Base-by-base conservation (phyloP, 2,113 vertebrate species). In the Verasper variegatus region DNA sequence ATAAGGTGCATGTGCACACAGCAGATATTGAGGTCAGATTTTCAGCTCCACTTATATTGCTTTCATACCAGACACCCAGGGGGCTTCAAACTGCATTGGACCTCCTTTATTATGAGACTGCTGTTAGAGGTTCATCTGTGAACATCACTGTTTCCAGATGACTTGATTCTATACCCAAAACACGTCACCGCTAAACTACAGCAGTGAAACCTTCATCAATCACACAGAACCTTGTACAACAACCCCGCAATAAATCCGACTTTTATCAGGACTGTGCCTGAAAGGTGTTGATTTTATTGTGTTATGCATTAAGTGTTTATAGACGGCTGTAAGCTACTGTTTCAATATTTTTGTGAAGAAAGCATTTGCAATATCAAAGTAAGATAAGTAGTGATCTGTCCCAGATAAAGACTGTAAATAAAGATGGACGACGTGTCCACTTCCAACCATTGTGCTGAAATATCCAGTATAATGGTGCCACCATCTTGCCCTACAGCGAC, bases 1-100 rank as follows among this genome's bases (percentile, higher is more conserved):
- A 24, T 70, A n/a, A 27, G 68, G 49, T 26, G 59, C 51, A 54
- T 20, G 8, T n/a, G 8, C 51, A 21, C 18, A n/a, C 9, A n/a
- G 17, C 15, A 18, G 49, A 54, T 54, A 54, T 54, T 15, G 2
- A 54, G 51, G 51, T 54, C 51, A 54, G 8, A 54, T 79, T 77
- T 83, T 90, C 84, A 87, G 88, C 84, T 89, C 76, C 72, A 86
- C 68, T 82, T 15, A 67, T 15, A 56, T 23, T 4, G 1, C 14
- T 80, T 79, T 68, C n/a, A 68, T 56, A 49, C 54, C 26, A 6
- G 18, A 40, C 23, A 65, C 26, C 24, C 40, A 21, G 15, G 8
- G 24, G 24, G 14, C 67, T 74, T 66, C 49, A 72, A 20, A 69
- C 9, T 68, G n/a, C 37, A 12, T 4, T 23, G 27, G 27, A 20